These are phyloP conservation scores for Cantharis nigra DNA, from an alignment of 2,888 invertebrate genomes.

Conservation along the genomic window DNA sequence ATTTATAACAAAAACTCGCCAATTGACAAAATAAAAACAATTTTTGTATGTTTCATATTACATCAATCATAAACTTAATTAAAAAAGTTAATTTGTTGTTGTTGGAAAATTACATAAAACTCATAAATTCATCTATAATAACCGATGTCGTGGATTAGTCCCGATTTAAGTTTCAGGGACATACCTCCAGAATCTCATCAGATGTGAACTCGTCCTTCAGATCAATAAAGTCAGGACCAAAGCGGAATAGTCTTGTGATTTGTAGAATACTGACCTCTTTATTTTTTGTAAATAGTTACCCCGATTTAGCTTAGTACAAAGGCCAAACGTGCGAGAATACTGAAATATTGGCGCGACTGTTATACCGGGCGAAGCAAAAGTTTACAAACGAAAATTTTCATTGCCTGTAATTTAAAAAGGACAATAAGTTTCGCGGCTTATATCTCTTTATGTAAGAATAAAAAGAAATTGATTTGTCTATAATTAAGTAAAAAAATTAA, in stretches of 20 bases:
- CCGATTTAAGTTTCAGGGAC: slow-evolving; percentile 34
- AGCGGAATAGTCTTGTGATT: slow-evolving; percentile 12
- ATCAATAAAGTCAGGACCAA: slow-evolving; percentile 29
- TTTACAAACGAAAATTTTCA: not conserved
- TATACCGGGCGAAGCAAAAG: not conserved
- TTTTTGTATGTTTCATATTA: not conserved
- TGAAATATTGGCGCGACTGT: not conserved
- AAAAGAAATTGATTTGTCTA: too few species aligned
- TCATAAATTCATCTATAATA: slow-evolving; percentile 29
- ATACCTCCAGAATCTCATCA: slow-evolving; percentile 33
- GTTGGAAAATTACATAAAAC: slow-evolving; percentile 29
- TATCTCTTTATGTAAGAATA: too few species aligned
- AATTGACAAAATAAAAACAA: not conserved
- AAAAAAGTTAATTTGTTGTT: not conserved
- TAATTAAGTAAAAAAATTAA: too few species aligned
- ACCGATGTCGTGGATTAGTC: slow-evolving; percentile 21
- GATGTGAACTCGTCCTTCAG: slow-evolving; percentile 37
- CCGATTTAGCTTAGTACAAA: slow-evolving; percentile 18
- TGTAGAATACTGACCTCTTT: slow-evolving; percentile 26
- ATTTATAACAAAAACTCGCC: not conserved
- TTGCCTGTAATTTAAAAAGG: not conserved
- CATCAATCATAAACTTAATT: not conserved
- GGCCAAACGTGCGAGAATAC: not conserved
- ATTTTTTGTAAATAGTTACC: not conserved
- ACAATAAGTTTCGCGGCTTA: not conserved